phyloP scores from a whole-genome alignment of 2,888 invertebrate species.

The Fragum sueziense region DNA sequence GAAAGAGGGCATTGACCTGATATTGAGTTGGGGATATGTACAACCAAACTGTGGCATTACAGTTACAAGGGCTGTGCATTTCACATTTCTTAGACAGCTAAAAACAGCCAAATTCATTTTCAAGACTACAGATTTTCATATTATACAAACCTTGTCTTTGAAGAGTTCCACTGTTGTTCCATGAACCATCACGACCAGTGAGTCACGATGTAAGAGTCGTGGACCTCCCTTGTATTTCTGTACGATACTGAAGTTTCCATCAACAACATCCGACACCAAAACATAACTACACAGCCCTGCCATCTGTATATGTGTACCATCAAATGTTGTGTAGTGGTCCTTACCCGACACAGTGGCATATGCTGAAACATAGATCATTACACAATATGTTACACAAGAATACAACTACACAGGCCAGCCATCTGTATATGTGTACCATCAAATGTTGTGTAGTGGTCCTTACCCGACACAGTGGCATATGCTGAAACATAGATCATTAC shows the following conservation, averaged over 20 bases:
- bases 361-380: constrained; percentile 19
- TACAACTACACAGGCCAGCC: constrained; percentile 89
- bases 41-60: no score
- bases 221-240: constrained; percentile 85
- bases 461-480: constrained; percentile 86
- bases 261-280: constrained; percentile 91
- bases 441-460: constrained; percentile 92
- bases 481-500: no score
- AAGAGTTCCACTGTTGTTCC: constrained; percentile 74
- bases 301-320: constrained; percentile 90
- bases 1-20: no score
- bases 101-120: no score
- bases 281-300: constrained; percentile 91
- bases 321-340: constrained; percentile 93
- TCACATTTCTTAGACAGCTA: no score
- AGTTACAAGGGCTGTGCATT: no score
- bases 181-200: constrained; percentile 72
- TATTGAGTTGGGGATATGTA: no score
- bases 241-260: constrained; percentile 91
- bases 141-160: constrained; percentile 31
- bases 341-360: constrained; percentile 87
- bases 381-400: constrained; percentile 92
- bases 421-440: constrained; percentile 91
- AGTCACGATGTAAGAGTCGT: constrained; percentile 65
- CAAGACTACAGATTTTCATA: no score